A percentile compares a stretch with the other conserved stretches of the same genome.
These are phyloP conservation scores for Drosophila ohnishii DNA, from an alignment of 1,140 invertebrate genomes.

Conservation along the genomic window DNA sequence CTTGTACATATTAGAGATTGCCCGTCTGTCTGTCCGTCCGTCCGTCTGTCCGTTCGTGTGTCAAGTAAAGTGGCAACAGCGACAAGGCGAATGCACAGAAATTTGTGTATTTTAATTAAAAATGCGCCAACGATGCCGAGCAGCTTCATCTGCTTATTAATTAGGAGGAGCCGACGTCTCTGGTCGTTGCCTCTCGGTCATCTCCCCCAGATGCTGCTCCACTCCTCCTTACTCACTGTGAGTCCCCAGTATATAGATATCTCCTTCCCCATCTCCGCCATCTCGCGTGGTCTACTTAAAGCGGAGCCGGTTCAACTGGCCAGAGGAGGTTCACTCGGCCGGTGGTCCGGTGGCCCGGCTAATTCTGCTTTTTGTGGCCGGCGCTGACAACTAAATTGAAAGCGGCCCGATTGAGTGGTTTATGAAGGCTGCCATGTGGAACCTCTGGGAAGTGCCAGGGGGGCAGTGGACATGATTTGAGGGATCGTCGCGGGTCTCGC, in stretches of 20 bases:
- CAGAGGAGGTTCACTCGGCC: slow-evolving; percentile 56
- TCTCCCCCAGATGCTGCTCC: background rate
- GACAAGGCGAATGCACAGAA: slow-evolving; percentile 61
- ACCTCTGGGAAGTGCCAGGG: slow-evolving; percentile 5
- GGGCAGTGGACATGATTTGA: slow-evolving; percentile 33
- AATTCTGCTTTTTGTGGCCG: slow-evolving; percentile 50
- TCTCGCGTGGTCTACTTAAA: slow-evolving; percentile 50
- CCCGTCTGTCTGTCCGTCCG: slow-evolving; percentile 5
- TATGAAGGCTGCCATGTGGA: slow-evolving; percentile 42
- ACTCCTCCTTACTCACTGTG: background rate
- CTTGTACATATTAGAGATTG: slow-evolving; percentile 46
- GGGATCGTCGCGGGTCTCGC: slow-evolving; percentile 17
- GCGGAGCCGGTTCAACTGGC: slow-evolving; percentile 50
- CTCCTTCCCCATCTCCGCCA: background rate
- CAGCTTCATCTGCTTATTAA: slow-evolving; percentile 79
- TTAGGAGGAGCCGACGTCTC: slow-evolving; percentile 48
- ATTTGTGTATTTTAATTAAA: slow-evolving; percentile 82
- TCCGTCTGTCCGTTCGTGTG: slow-evolving; percentile 13
- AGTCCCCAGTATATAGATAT: background rate
- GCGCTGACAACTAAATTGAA: slow-evolving; percentile 68
- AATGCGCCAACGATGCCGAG: slow-evolving; percentile 61
- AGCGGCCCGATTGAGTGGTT: slow-evolving; percentile 65
- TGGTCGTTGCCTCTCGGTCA: slow-evolving; percentile 31
- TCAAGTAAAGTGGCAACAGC: slow-evolving; percentile 68
- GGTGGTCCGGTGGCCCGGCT: slow-evolving; percentile 58